Conservation (phyloP, 2,113 vertebrate genomes). For the Corydoras maculifer region DNA sequence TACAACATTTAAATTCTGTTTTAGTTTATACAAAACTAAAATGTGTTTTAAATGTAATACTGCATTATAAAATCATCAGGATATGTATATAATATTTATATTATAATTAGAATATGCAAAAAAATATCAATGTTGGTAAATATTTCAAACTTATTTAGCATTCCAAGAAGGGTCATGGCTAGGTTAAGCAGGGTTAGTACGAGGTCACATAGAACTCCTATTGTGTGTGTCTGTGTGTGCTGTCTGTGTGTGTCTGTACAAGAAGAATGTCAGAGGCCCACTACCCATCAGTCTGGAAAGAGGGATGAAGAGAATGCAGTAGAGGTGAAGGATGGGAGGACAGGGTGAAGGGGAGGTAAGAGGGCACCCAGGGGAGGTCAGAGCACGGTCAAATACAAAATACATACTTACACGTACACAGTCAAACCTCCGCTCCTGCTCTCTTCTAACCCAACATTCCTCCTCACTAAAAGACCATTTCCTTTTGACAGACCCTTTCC, state of each 20-base stretch:
- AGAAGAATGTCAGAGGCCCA: slow-evolving; percentile 45
- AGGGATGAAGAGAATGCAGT: slow-evolving; percentile 59
- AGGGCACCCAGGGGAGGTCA: slow-evolving; percentile 62
- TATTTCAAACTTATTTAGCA: slow-evolving; percentile 30
- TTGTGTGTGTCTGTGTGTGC: slow-evolving; percentile 34
- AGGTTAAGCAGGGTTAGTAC: slow-evolving; percentile 42
- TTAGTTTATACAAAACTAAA: no score
- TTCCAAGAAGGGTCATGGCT: slow-evolving; percentile 42
- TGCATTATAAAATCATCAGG: no score
- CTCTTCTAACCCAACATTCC: slow-evolving; percentile 35
- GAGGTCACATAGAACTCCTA: slow-evolving; percentile 38
- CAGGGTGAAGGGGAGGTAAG: slow-evolving; percentile 68
- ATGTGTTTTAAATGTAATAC: no score
- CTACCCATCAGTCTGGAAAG: slow-evolving; percentile 46
- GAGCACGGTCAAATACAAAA: slow-evolving; percentile 64
- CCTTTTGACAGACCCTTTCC: slow-evolving; percentile 26
- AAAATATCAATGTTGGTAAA: no score
- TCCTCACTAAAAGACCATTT: slow-evolving; percentile 36
- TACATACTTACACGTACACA: slow-evolving; percentile 15
- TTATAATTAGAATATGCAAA: not conserved
- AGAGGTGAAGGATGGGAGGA: slow-evolving; percentile 64
- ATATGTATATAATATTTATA: no score
- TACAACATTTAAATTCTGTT: no score
- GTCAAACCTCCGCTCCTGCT: slow-evolving; percentile 20
- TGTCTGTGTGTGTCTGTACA: slow-evolving; percentile 20